Evolutionary conservation across 2,113 vertebrate genomes (phyloP), one percentile per base, ranked within the genome.

Genomic region (Maylandia zebra): DNA sequence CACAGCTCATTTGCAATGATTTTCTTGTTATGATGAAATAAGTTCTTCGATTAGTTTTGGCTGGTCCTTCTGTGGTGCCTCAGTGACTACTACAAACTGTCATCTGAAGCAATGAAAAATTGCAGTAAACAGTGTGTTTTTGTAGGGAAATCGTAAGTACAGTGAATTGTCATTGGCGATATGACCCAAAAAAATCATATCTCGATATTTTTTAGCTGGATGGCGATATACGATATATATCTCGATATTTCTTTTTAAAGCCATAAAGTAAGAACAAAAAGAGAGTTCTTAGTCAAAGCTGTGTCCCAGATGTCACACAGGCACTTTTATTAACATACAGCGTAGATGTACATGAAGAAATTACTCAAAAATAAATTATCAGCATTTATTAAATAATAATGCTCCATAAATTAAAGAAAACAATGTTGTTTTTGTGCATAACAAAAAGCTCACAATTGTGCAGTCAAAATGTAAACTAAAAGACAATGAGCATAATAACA

Each of bases 401-500:
- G n/a, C 52, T 55, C 52, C 52, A 55, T 22, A 55, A 22, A 55
- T 55, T 7, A 55, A 55, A 55, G 10, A 55, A 55, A 55, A 55
- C 52, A 53, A 53, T 55, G 52, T 22, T 22, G 52, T 53, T 53
- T 53, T 53, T 53, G 52, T 55, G 52, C 52, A 55, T 55, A 55
- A 55, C 10, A 53, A 53, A 53, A 22, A 53, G 52, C n/a, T 53
- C 10, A 22, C 10, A 53, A 53, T 53, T 22, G 52, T 22, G 52
- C 19, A 53, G 52, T 53, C 19, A 53, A 53, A 53, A 53, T 53
- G 10, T 53, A 53, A 53, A 53, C 19, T 22, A 53, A 53, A 1
- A 53, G 50, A 53, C 5, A 0, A 0, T 10, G 4, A 52, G 50
- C 5, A 53, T 3, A n/a, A 1, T n/a, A 53, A n/a, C 53, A 55